These are phyloP conservation scores for Scophthalmus maximus DNA, from an alignment of 2,113 vertebrate genomes.

Conservation along the genomic window DNA sequence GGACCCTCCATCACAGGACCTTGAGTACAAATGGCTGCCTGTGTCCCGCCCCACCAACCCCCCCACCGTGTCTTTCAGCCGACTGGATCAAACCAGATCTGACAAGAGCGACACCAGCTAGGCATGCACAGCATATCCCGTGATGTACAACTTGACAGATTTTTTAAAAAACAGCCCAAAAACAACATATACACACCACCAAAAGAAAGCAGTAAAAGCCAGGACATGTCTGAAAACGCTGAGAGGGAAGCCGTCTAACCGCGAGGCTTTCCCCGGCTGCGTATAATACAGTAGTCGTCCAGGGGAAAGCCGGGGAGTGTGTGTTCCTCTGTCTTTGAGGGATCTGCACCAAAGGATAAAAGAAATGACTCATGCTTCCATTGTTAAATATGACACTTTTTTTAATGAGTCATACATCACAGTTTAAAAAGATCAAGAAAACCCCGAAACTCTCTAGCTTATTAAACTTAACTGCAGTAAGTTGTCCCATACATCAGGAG, in stretches of 20 bases:
- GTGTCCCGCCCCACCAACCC: slow-evolving; percentile 65
- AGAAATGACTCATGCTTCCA: slow-evolving; percentile 40
- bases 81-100: slow-evolving; percentile 36
- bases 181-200: not conserved
- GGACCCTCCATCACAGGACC: slow-evolving; percentile 67
- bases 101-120: slow-evolving; percentile 22
- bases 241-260: slow-evolving; percentile 29
- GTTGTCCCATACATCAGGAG: not conserved
- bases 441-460: not conserved
- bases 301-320: slow-evolving; percentile 44
- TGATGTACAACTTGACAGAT: not conserved
- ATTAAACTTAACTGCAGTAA: not conserved
- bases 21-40: slow-evolving; percentile 77
- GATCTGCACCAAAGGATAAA: slow-evolving; percentile 25
- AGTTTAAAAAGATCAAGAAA: slow-evolving; percentile 1
- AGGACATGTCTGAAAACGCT: not conserved
- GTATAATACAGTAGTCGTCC: slow-evolving; percentile 34
- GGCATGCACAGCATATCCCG: slow-evolving; percentile 23
- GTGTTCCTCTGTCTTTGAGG: slow-evolving; percentile 35
- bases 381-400: slow-evolving; percentile 19
- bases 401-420: slow-evolving; percentile 12
- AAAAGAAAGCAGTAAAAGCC: not conserved
- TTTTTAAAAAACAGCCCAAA: not conserved
- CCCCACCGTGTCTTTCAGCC: slow-evolving; percentile 61
- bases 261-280: slow-evolving; percentile 38